Percentiles rank a stretch among this genome's conserved stretches.
Conservation (phyloP, 2,113 vertebrate species). For the Corydoras maculifer region DNA sequence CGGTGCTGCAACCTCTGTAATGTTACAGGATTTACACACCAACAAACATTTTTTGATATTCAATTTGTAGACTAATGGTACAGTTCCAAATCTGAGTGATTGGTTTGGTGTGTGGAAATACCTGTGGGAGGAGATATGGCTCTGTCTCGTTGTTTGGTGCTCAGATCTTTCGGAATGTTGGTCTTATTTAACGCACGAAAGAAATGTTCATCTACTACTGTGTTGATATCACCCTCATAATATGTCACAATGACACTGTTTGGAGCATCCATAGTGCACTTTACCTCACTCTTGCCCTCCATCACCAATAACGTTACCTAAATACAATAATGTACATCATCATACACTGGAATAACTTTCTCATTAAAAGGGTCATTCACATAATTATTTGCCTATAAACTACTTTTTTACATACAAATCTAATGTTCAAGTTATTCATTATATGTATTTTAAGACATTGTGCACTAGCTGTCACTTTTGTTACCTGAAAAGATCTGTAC, state of each 20-base stretch:
- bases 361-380: not conserved
- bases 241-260: slow-evolving; percentile 73
- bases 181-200: slow-evolving; percentile 69
- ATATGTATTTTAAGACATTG: too few species aligned
- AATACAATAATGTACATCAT: not conserved
- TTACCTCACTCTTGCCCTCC: slow-evolving; percentile 49
- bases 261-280: slow-evolving; percentile 57
- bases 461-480: too few species aligned
- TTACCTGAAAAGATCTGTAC: too few species aligned
- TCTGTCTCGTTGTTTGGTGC: slow-evolving; percentile 43
- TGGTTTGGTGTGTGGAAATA: slow-evolving; percentile 2
- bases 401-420: too few species aligned
- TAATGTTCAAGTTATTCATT: too few species aligned
- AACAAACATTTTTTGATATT: not conserved
- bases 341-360: not conserved
- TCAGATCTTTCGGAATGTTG: slow-evolving; percentile 61
- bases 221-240: slow-evolving; percentile 79
- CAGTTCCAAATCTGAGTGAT: too few species aligned
- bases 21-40: not conserved
- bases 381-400: not conserved
- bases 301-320: slow-evolving; percentile 7
- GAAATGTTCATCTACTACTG: slow-evolving; percentile 77
- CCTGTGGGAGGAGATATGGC: slow-evolving; percentile 20
- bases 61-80: too few species aligned
- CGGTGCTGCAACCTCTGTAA: slow-evolving; percentile 46